Evolutionary conservation across 2,888 invertebrate genomes (phyloP), one percentile per base, ranked within the genome.

Genomic region (Cataglyphis livida): DNA sequence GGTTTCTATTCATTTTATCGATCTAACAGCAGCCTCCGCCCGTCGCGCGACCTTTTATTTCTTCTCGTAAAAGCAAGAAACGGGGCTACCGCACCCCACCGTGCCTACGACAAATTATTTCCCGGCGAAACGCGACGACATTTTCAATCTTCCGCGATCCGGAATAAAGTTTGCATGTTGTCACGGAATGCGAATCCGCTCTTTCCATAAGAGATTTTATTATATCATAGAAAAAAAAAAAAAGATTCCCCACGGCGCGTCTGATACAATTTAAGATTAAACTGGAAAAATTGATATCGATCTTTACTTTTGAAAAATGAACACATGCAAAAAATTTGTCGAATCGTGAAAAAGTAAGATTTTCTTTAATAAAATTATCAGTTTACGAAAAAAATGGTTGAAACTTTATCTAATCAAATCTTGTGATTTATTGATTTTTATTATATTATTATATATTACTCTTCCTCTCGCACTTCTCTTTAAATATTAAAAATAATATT

Each of bases 91-190:
- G 21, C 73, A 54, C 32, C 62, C 15, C 73, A 51, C 51, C 54
- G 41, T 28, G 54, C 44, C 44, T 35, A 35, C 70, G 59, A 61
- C 71, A 70, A 78, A 78, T 78, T 78, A 78, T 78, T 78, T 78
- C 71, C 44, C 70, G 70, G 59, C 59, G 78, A 70, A 78, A 78
- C 71, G 59, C 78, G 59, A 78, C 59, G 70, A 78, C 70, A 70
- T 78, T 78, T 78, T 59, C 71, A 78, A 78, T 78, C 51, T 32
- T 51, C 44, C 70, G 70, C 78, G 32, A 57, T 78, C 44, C n/a
- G 44, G 59, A 59, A 71, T 78, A 70, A 78, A 78, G 59, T 78
- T 78, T 61, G 71, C 78, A 70, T 61, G 78, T 70, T 71, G 59
- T 78, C 70, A 57, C 70, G 78, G 59, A 78, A 64, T n/a, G 18